phyloP scores from a whole-genome alignment of 2,797 vertebrate species.

The Molossus alvarezi region DNA sequence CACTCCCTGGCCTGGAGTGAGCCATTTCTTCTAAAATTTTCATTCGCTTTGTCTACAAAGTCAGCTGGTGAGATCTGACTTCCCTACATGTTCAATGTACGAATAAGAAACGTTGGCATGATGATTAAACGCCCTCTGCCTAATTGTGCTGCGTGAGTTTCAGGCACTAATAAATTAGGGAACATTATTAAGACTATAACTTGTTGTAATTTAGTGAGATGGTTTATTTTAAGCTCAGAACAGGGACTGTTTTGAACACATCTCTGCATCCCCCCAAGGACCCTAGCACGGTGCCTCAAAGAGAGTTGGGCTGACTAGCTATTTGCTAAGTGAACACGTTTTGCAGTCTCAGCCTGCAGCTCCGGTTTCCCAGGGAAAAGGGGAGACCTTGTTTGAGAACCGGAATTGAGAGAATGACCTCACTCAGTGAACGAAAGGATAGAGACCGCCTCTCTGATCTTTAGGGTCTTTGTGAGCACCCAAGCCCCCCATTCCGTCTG shows the following conservation, averaged over 20 bases:
- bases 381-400: constrained; percentile 44
- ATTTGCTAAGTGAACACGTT: constrained; percentile 52
- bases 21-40: constrained; percentile 56
- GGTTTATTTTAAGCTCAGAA: background rate
- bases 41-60: background rate
- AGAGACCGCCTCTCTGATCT: background rate
- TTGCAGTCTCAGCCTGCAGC: constrained; percentile 27
- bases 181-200: background rate
- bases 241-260: constrained; percentile 43
- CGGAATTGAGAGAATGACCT: constrained; percentile 21
- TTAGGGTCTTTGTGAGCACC: background rate
- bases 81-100: background rate
- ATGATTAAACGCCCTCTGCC: constrained; percentile 35
- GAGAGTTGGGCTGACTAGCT: constrained; percentile 39
- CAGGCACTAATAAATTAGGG: background rate
- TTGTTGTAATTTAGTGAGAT: constrained; percentile 10
- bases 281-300: constrained; percentile 30
- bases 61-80: constrained; percentile 12
- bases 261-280: constrained; percentile 18
- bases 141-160: background rate
- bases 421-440: background rate
- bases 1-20: background rate
- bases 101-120: background rate
- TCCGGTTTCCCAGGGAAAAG: constrained; percentile 44
- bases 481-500: background rate